phyloP scores from a whole-genome alignment of 2,797 vertebrate species.

The Aselliscus stoliczkanus region DNA sequence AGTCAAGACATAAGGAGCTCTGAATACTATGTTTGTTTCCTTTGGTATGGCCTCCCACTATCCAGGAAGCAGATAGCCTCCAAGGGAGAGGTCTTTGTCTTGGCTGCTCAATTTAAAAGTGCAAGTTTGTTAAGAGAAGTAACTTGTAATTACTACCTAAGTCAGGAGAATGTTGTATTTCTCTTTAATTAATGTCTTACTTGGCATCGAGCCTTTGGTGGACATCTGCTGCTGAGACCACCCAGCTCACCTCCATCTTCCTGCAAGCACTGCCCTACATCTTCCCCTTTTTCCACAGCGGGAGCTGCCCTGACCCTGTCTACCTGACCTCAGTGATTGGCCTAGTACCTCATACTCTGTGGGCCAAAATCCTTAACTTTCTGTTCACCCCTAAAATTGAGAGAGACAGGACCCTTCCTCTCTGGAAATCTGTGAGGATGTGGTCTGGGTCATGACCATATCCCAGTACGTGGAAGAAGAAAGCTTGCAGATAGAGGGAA shows the following conservation, averaged over 20 bases:
- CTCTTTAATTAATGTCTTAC: not conserved
- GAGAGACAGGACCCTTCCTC: not conserved
- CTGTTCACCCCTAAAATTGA: not conserved
- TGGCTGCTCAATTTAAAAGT: not conserved
- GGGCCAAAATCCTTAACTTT: slow-evolving; percentile 1
- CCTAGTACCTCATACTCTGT: not conserved
- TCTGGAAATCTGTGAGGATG: not conserved
- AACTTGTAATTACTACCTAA: not conserved
- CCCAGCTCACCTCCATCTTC: not conserved
- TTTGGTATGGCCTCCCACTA: not conserved
- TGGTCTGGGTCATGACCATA: not conserved
- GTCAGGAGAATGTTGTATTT: not conserved
- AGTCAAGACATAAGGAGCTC: not conserved
- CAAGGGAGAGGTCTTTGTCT: not conserved
- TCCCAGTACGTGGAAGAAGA: not conserved
- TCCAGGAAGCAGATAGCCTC: not conserved
- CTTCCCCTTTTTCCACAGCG: not conserved
- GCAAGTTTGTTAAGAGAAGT: not conserved
- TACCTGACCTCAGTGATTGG: not conserved
- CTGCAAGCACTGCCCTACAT: not conserved
- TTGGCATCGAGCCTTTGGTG: not conserved
- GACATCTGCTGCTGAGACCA: not conserved
- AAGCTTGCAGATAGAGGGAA: not conserved
- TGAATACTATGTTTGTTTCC: not conserved
- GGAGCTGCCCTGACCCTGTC: not conserved